Evolutionary conservation across 2,797 vertebrate genomes (phyloP).

Genomic region (Hydrolagus colliei): DNA sequence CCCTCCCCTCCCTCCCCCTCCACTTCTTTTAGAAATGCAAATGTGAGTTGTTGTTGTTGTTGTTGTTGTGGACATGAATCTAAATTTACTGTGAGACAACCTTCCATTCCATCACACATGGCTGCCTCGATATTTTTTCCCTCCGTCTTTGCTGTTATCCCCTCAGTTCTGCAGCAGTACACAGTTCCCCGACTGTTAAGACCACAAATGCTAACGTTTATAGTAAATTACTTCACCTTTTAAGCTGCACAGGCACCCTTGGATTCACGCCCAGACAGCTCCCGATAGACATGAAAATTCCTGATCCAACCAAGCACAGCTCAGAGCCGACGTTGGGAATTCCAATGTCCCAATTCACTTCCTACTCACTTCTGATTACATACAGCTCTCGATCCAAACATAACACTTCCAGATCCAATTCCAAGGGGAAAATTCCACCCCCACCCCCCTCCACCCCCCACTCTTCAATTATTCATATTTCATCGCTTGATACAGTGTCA

Average conservation of each 20-base stretch:
- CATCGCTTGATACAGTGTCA: not conserved
- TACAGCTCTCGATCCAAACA: not conserved
- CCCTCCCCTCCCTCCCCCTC: not conserved
- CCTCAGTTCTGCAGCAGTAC: not conserved
- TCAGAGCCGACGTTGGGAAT: not conserved
- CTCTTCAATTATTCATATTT: not conserved
- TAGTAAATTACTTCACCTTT: slow-evolving; percentile 11
- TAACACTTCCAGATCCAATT: not conserved
- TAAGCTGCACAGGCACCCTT: not conserved
- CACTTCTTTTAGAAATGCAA: not conserved
- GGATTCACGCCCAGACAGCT: not conserved
- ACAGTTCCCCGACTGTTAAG: not conserved
- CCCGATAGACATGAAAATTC: too few relatives aligned
- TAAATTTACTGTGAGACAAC: not conserved
- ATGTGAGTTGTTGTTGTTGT: not conserved
- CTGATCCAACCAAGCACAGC: not conserved
- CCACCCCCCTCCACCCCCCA: too few relatives aligned
- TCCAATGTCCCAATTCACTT: slow-evolving; percentile 27
- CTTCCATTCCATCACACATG: too few relatives aligned
- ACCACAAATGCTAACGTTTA: not conserved
- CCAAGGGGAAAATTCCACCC: not conserved
- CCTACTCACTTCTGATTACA: not conserved
- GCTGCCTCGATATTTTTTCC: not conserved
- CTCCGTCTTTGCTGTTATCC: not conserved
- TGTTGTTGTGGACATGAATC: not conserved